phyloP scores from a whole-genome alignment of 2,797 vertebrate genomes.

The Urocyon cinereoargenteus region DNA sequence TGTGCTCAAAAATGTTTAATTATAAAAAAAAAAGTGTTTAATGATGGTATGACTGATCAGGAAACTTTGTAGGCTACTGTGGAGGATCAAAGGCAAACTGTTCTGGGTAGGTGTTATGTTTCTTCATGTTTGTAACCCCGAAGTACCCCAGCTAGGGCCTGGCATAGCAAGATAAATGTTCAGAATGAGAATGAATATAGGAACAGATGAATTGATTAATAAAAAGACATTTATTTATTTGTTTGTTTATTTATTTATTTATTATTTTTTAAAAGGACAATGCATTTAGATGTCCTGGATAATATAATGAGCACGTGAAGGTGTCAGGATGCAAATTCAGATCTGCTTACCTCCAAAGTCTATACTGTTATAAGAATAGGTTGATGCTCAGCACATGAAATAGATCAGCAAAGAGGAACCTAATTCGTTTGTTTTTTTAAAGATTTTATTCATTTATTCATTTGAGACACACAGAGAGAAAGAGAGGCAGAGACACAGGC shows the following conservation, averaged over 20 bases:
- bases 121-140: not conserved
- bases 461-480: no score
- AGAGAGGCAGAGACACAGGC: no score
- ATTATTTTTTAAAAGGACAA: not conserved
- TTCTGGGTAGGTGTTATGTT: not conserved
- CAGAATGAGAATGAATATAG: not conserved
- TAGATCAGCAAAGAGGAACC: conserved; percentile 5
- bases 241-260: no score
- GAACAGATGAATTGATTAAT: not conserved
- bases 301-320: not conserved
- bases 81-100: not conserved
- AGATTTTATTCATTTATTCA: no score
- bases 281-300: not conserved
- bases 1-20: not conserved
- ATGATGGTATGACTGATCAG: not conserved
- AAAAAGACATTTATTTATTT: not conserved
- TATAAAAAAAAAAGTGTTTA: not conserved
- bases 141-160: not conserved
- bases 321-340: conserved; percentile 28
- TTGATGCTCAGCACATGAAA: not conserved
- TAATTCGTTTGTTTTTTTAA: no score
- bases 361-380: not conserved
- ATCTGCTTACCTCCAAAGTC: not conserved
- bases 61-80: not conserved
- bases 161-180: not conserved